Evolutionary conservation across 2,113 vertebrate genomes (phyloP).

Genomic region (Eudyptes chrysolophus): DNA sequence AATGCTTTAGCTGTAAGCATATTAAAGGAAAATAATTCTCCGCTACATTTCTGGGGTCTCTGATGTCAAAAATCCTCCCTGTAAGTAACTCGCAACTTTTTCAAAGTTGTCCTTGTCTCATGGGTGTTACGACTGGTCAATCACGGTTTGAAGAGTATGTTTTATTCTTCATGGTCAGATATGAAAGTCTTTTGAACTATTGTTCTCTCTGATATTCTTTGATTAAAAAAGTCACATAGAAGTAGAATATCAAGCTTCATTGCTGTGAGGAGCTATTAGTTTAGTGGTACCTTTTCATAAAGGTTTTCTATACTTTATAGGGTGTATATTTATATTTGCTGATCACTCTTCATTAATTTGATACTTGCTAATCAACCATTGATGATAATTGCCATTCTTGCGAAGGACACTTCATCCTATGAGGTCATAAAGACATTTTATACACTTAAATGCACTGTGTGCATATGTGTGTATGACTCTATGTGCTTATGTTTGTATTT

Average conservation of each 20-base stretch:
- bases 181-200: neutral
- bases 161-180: neutral
- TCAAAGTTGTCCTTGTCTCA: neutral
- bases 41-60: slow-evolving; percentile 33
- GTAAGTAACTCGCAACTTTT: slow-evolving; percentile 18
- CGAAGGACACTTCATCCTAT: neutral
- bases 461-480: neutral
- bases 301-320: neutral
- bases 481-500: neutral
- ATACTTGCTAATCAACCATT: slow-evolving; percentile 9
- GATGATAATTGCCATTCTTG: neutral
- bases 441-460: neutral
- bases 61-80: slow-evolving; percentile 55
- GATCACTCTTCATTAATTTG: slow-evolving; percentile 6
- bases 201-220: neutral
- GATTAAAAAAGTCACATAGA: neutral
- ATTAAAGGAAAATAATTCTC: slow-evolving; percentile 59
- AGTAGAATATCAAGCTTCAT: neutral
- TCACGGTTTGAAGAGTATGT: neutral
- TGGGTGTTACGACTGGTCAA: neutral
- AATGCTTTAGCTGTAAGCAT: slow-evolving; percentile 60
- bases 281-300: neutral
- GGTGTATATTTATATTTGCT: neutral
- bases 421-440: neutral
- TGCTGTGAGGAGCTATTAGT: neutral